A percentile compares a stretch with the other conserved stretches of the same genome.
Conservation (phyloP, 2,113 vertebrate species). For the Orcinus orca region DNA sequence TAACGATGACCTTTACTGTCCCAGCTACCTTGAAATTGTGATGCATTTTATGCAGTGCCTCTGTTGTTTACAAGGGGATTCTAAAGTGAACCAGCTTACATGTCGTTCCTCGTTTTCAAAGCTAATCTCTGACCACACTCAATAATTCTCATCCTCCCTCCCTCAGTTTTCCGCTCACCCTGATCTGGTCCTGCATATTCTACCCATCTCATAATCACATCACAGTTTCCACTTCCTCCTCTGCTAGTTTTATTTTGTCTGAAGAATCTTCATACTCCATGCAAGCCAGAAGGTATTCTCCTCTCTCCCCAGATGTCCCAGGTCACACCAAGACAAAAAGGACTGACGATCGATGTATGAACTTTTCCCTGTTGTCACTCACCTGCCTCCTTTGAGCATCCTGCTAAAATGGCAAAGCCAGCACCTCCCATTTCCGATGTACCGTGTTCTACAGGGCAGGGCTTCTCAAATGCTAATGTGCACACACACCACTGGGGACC, state of each 20-base stretch:
- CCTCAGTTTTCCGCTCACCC: background rate
- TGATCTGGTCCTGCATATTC: background rate
- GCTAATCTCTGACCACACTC: background rate
- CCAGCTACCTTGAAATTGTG: background rate
- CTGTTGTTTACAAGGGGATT: background rate
- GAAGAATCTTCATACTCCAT: background rate
- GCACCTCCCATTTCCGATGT: background rate
- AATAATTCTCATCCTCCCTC: background rate
- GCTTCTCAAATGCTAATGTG: background rate
- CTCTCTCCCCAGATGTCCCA: background rate
- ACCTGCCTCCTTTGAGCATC: background rate
- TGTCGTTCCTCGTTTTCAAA: background rate
- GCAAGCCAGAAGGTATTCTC: background rate
- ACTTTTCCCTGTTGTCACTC: background rate
- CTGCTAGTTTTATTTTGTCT: background rate
- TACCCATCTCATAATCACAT: too few relatives aligned
- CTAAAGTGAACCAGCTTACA: background rate
- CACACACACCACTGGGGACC: too few relatives aligned
- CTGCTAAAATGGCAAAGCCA: background rate
- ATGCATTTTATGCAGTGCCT: background rate
- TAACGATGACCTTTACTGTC: background rate
- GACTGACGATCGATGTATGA: background rate
- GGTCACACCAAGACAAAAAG: background rate
- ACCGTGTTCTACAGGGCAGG: accelerated
- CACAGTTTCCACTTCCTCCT: background rate